These are phyloP conservation scores for Musca vetustissima DNA, from an alignment of 1,140 invertebrate genomes.

Conservation along the genomic window DNA sequence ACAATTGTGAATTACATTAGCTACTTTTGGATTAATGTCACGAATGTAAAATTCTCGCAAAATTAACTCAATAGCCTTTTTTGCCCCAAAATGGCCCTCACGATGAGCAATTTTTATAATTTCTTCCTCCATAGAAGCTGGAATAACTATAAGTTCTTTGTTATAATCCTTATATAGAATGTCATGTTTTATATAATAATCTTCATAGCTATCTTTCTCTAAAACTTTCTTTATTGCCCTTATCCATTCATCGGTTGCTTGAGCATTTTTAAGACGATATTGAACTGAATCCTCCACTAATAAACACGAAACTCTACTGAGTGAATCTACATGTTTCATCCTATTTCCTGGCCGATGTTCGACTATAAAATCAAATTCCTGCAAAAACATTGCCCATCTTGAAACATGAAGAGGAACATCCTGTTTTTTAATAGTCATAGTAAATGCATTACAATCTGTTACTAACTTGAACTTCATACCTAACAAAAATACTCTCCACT, in stretches of 20 bases:
- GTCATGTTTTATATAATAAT: constrained; percentile 24
- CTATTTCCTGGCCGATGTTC: constrained; percentile 28
- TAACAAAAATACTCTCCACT: constrained; percentile 38
- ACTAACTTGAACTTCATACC: constrained; percentile 52
- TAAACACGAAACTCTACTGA: constrained; percentile 31
- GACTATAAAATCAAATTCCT: constrained; percentile 30
- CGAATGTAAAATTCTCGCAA: constrained; percentile 7
- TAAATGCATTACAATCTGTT: constrained; percentile 37
- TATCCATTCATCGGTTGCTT: constrained; percentile 17
- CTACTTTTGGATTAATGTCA: constrained; percentile 33
- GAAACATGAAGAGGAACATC: constrained; percentile 29
- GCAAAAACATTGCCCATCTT: constrained; percentile 27
- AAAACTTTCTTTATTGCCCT: background rate
- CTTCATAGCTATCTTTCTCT: constrained; percentile 2
- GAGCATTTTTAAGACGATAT: constrained; percentile 18
- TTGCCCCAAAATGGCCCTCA: constrained; percentile 8
- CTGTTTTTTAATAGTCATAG: constrained; percentile 27
- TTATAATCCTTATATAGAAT: constrained; percentile 20
- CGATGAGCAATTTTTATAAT: too few species aligned
- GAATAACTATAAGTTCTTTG: constrained; percentile 6
- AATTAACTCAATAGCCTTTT: background rate
- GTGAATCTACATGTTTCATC: constrained; percentile 31
- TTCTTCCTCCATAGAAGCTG: too few species aligned
- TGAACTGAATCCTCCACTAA: constrained; percentile 1
- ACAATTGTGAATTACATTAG: constrained; percentile 43